Evolutionary conservation across 2,113 vertebrate species (phyloP), one percentile per base, ranked within the genome.

Genomic region (Anas platyrhynchos): DNA sequence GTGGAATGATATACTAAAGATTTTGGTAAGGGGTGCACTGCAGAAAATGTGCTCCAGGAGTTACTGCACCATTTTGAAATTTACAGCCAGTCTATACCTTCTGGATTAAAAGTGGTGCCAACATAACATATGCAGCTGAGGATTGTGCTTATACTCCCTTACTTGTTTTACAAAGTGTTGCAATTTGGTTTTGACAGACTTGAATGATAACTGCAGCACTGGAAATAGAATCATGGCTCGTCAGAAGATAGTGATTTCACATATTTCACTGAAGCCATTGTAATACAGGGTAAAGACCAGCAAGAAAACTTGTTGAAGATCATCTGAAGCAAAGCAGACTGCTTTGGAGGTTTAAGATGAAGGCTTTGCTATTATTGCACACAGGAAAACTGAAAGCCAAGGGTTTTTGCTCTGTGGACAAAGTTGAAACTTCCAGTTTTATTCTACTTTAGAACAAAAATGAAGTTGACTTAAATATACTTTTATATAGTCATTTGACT

Each of bases 101-200:
- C 93, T 96, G 91, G 85, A 81, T 86, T 91, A 59, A 68, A 81
- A 83, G 79, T 63, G 34, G 29, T 95, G 95, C 95, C 95, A 97
- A 81, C 61, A 46, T 54, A 92, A 73, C 94, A 96, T 96, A 95
- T 88, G 94, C 72, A 88, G 56, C 21, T 81, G 68, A 95, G 75
- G 68, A 88, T 50, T 95, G 79, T 95, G 88, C 55, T 88, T 96
- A 67, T 89, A 95, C 94, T 80, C 76, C 85, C 55, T 61, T 82
- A 48, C 83, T 94, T 95, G 94, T 94, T 97, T 95, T 94, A 85
- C 75, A 88, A 96, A 96, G 79, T 89, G 87, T 91, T 91, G 94
- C 78, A 83, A n/a, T 96, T 94, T 91, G 95, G 63, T 96, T 96
- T 96, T 96, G 94, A 96, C 93, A 97, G 95, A 91, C 91, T 87